Base-by-base conservation (phyloP, 2,113 vertebrate genomes). In the Formicarius rufipectus region DNA sequence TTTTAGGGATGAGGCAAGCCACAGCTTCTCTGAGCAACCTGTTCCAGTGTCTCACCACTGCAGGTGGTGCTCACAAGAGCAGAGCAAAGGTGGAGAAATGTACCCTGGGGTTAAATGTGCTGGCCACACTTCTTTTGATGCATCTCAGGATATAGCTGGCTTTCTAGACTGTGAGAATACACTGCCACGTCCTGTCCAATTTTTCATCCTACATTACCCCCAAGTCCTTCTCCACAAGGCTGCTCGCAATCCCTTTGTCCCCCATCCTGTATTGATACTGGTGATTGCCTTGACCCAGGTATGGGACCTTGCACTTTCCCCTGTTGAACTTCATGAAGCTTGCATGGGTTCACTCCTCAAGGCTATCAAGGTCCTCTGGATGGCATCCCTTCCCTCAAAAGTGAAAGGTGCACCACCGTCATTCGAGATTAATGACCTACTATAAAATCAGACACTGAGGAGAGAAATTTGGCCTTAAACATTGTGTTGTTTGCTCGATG, bases 391-490 rank as follows among this genome's bases (percentile, higher is more conserved):
- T n/a, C 23, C 50, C 23, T 87, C 30, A 24, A 27, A 27, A 23
- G 11, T 23, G 44, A 55, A 18, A 80, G 9, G 23, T 31, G 30
- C 22, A 63, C 15, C 4, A 2, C 67, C 59, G 35, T 60, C 33
- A 73, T 52, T 50, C 12, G 2, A 47, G 44, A 39, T 56, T 7
- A 92, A 63, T 44, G 39, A 89, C 47, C 42, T 66, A 13, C 45
- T 69, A 35, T 63, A 55, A 89, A 86, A 35, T 81, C 42, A 52
- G 52, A 71, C 14, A 64, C 30, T 25, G 35, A 31, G 39, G 30
- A 85, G 37, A 80, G 25, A 86, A 94, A 64, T 24, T 37, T 67
- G 66, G 27, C 62, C 82, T 87, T 92, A 84, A 71, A 78, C 12
- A 4, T 49, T 78, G 31, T n/a, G 4, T 60, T 86, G 8, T 81